Evolutionary conservation across 2,888 invertebrate species (phyloP), one percentile per base, ranked within the genome.

Genomic region (Geophilus truncorum): DNA sequence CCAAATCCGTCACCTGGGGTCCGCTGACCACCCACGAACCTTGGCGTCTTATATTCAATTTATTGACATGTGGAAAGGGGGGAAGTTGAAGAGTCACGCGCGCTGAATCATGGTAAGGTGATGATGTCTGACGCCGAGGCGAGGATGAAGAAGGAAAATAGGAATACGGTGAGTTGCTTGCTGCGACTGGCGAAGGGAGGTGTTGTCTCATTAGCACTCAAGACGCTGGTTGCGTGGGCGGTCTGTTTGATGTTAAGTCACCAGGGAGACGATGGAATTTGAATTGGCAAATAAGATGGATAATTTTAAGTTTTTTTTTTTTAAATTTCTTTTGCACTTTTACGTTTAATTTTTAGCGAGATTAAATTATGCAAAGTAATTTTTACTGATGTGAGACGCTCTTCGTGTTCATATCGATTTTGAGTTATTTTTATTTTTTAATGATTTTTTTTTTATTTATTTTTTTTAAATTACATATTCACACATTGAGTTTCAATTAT

Each of bases 101-200:
- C 70, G 70, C 70, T 70, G 70, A 70, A 70, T 70, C 70, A 70
- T 70, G 70, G 70, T 70, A 70, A 70, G 70, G 70, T 70, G 70
- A 28, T 28, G 70, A 70, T 28, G 70, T 28, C 51, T 51, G 51
- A n/a, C n/a, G n/a, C n/a, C n/a, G n/a, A n/a, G n/a, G n/a, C n/a
- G n/a, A n/a, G n/a, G n/a, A n/a, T n/a, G n/a, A 51, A n/a, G 51
- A n/a, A n/a, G 18, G 51, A 18, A 15, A 18, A 51, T 51, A 18
- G 51, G 70, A 28, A 70, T 70, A 70, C 25, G 70, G 12, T 23
- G 70, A 28, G 70, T 70, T 51, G 51, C 51, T 51, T 18, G 51
- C 51, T 51, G 51, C n/a, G 51, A 51, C 51, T 51, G 51, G 51
- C 6, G 51, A 70, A 70, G 70, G 70, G 70, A 70, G 70, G 70